Conservation (phyloP, 2,888 invertebrate species). For the Tridacna gigas region DNA sequence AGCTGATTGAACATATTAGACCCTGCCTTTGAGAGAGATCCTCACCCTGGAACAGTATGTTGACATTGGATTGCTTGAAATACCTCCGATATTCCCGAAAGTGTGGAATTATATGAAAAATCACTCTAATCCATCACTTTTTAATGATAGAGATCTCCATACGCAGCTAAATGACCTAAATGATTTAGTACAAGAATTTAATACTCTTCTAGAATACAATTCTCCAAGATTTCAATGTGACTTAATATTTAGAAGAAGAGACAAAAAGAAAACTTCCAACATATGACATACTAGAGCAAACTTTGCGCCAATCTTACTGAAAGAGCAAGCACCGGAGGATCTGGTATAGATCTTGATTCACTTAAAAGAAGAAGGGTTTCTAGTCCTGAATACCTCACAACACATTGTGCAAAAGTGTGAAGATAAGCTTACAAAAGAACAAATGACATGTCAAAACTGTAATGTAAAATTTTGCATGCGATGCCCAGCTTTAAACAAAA, state of each 20-base stretch:
- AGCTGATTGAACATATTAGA: not conserved
- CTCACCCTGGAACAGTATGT: not conserved
- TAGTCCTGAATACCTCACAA: not conserved
- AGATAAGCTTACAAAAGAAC: not conserved
- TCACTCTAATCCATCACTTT: not conserved
- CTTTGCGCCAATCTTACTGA: not conserved
- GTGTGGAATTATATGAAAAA: conserved; percentile 22
- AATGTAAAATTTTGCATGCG: not conserved
- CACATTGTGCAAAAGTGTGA: not conserved
- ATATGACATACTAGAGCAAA: too few relatives aligned
- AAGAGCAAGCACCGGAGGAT: not conserved
- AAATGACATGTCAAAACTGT: not conserved
- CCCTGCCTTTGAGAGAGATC: not conserved
- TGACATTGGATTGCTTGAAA: conserved; percentile 34
- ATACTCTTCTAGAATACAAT: not conserved
- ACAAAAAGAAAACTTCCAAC: not conserved
- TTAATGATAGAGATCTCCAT: not conserved
- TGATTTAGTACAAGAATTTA: not conserved
- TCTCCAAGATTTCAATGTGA: conserved; percentile 2
- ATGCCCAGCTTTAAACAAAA: not conserved
- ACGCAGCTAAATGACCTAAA: not conserved
- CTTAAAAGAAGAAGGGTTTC: not conserved
- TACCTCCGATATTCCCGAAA: conserved; percentile 17
- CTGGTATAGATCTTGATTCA: not conserved
- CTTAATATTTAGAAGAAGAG: not conserved